Conservation (phyloP, 2,113 vertebrate species). For the Gorilla gorilla region DNA sequence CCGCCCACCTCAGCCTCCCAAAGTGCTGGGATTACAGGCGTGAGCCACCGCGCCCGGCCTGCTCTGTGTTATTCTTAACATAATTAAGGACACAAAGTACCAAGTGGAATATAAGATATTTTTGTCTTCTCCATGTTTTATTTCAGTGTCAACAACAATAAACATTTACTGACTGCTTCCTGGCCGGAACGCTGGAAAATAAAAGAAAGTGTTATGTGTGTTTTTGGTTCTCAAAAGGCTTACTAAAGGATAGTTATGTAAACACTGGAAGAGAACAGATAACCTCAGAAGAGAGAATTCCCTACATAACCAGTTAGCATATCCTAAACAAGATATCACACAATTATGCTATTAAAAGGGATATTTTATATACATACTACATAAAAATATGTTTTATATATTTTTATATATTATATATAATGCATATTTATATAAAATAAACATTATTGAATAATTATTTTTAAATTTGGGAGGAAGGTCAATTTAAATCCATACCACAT, state of each 20-base stretch:
- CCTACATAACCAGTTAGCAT: neutral
- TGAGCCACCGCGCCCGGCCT: no score
- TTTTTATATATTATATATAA: no score
- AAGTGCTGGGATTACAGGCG: no score
- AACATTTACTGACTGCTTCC: neutral
- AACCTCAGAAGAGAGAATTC: neutral
- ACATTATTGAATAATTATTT: neutral
- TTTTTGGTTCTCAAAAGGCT: neutral
- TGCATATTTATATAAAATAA: neutral
- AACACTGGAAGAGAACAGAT: neutral
- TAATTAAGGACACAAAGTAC: neutral
- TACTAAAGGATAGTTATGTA: neutral
- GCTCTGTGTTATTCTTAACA: neutral
- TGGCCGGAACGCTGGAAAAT: neutral
- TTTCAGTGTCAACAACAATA: neutral
- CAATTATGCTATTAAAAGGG: neutral
- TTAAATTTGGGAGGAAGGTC: neutral
- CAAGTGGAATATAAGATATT: neutral
- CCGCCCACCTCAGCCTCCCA: no score
- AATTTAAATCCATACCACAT: neutral
- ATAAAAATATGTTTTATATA: no score
- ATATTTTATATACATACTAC: no score
- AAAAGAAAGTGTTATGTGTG: neutral
- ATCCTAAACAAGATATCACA: neutral
- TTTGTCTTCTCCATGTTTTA: neutral